Conservation (phyloP, 2,113 vertebrate genomes). For the Daphoenositta chrysoptera region DNA sequence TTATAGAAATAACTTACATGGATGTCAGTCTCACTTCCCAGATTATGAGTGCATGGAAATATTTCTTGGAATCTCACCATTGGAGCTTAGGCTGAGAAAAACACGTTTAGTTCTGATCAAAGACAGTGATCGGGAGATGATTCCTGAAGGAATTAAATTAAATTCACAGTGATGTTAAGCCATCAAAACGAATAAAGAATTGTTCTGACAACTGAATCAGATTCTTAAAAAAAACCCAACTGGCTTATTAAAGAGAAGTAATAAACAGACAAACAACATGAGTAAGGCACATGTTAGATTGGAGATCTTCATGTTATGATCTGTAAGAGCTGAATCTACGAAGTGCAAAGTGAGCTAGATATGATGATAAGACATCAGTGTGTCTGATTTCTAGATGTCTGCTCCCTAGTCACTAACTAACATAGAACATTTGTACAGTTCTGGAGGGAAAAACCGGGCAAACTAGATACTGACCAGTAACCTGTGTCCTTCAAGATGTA, state of each 20-base stretch:
- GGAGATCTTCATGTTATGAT: background rate
- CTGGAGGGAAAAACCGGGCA: background rate
- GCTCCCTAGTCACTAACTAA: background rate
- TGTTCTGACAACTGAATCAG: background rate
- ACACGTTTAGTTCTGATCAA: background rate
- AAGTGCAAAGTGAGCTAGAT: background rate
- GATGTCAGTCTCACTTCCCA: background rate
- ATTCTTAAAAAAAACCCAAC: background rate
- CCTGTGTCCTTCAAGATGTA: background rate
- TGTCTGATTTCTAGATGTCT: background rate
- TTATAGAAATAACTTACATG: background rate
- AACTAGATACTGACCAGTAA: background rate
- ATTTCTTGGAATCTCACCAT: background rate
- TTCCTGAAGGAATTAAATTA: background rate
- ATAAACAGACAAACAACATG: background rate
- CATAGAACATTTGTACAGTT: background rate
- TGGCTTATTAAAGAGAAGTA: background rate
- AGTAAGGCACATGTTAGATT: background rate
- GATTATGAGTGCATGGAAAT: background rate
- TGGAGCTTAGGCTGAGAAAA: background rate
- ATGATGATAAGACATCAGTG: background rate
- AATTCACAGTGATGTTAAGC: background rate
- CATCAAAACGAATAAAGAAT: background rate
- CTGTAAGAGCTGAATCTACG: background rate
- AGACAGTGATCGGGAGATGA: background rate